These are phyloP conservation scores for Brachypteracias leptosomus DNA, from an alignment of 2,113 vertebrate species.

Conservation along the genomic window DNA sequence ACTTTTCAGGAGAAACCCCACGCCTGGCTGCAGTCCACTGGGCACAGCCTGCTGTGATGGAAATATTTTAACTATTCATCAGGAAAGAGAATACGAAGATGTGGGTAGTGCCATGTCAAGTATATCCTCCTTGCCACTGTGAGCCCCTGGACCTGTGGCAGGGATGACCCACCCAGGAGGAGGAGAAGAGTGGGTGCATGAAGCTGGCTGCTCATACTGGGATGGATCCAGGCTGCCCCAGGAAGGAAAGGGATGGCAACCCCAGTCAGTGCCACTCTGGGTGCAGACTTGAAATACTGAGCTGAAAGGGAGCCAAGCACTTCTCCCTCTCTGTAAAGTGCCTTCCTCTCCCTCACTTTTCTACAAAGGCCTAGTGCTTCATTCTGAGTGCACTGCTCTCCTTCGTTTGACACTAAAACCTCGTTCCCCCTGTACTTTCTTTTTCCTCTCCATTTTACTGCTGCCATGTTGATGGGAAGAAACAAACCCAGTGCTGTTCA, in stretches of 20 bases:
- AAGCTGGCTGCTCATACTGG: neutral
- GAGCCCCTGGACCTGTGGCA: fast-evolving
- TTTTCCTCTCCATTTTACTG: neutral
- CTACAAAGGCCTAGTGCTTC: neutral
- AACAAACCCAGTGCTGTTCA: neutral
- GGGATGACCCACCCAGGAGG: neutral
- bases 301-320: neutral
- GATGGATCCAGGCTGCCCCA: neutral
- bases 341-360: neutral
- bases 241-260: neutral
- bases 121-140: neutral
- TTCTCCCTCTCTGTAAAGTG: neutral
- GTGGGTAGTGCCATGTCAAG: neutral
- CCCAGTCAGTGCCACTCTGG: neutral
- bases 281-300: fast-evolving
- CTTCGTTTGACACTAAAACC: neutral
- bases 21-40: fast-evolving
- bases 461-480: neutral
- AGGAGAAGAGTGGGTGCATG: neutral
- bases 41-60: neutral
- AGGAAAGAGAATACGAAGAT: neutral
- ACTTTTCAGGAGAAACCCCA: neutral
- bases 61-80: neutral
- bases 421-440: neutral
- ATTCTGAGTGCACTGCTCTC: neutral